Conservation (phyloP, 2,113 vertebrate genomes). For the Platichthys flesus region DNA sequence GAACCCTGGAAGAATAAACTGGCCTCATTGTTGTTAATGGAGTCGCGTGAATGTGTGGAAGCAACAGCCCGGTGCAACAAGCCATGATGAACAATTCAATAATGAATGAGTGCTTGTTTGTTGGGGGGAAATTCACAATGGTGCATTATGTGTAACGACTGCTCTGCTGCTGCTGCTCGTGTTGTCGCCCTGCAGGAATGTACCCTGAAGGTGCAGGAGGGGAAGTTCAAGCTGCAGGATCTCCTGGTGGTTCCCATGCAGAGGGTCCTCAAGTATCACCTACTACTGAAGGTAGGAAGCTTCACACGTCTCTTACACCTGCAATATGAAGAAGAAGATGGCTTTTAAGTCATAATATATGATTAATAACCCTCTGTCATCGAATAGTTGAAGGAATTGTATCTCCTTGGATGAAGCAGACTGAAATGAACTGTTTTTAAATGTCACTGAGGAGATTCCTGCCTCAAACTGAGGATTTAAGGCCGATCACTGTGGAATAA, state of each 20-base stretch:
- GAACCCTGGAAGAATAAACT: conserved; percentile 42
- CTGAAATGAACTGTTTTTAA: not conserved
- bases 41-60: conserved; percentile 32
- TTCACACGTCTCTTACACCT: not conserved
- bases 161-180: conserved; percentile 21
- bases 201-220: conserved; percentile 94
- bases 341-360: no score
- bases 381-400: not conserved
- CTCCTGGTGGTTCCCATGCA: conserved; percentile 98
- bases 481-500: no score
- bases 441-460: no score
- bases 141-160: conserved; percentile 25
- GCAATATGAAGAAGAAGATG: not conserved
- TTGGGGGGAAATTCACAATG: conserved; percentile 20
- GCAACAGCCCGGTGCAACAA: conserved; percentile 19
- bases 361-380: not conserved
- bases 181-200: conserved; percentile 85
- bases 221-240: conserved; percentile 97
- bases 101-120: conserved; percentile 36
- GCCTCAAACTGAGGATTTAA: no score
- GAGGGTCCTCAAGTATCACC: conserved; percentile 96
- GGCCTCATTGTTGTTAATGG: conserved; percentile 33
- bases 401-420: not conserved
- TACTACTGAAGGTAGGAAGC: conserved; percentile 91
- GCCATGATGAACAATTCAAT: conserved; percentile 40